Conservation (phyloP, 2,888 invertebrate species). For the Rhaphigaster nebulosa region DNA sequence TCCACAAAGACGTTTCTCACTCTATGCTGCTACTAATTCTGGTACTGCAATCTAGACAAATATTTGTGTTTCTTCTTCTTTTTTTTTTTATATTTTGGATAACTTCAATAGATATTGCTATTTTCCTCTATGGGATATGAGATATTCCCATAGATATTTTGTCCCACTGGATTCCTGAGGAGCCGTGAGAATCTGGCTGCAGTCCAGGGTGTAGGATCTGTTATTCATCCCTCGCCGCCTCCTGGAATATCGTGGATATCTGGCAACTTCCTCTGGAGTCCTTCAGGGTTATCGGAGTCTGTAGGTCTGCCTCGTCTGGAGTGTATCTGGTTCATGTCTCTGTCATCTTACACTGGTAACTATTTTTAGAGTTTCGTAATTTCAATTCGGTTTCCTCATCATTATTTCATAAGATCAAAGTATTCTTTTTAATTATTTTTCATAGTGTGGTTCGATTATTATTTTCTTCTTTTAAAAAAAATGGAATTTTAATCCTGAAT, state of each 20-base stretch:
- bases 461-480: no score
- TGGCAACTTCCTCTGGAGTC: conserved; percentile 34
- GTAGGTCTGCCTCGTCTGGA: background rate
- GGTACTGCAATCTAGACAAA: no score
- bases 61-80: background rate
- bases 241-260: conserved; percentile 30
- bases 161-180: conserved; percentile 14
- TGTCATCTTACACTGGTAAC: background rate
- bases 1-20: no score
- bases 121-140: background rate
- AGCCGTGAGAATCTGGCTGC: conserved; percentile 44
- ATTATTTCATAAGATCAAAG: background rate
- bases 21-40: no score
- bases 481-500: no score
- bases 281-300: conserved; percentile 20
- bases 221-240: conserved; percentile 34
- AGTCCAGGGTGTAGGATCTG: conserved; percentile 21
- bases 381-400: background rate
- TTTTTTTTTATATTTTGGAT: background rate
- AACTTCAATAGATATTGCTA: background rate
- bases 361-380: background rate
- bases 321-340: background rate
- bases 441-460: no score
- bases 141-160: background rate
- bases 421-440: no score